Percentiles rank a stretch among this genome's conserved stretches.
These are phyloP conservation scores for Menidia menidia DNA, from an alignment of 2,797 vertebrate species.

Conservation along the genomic window DNA sequence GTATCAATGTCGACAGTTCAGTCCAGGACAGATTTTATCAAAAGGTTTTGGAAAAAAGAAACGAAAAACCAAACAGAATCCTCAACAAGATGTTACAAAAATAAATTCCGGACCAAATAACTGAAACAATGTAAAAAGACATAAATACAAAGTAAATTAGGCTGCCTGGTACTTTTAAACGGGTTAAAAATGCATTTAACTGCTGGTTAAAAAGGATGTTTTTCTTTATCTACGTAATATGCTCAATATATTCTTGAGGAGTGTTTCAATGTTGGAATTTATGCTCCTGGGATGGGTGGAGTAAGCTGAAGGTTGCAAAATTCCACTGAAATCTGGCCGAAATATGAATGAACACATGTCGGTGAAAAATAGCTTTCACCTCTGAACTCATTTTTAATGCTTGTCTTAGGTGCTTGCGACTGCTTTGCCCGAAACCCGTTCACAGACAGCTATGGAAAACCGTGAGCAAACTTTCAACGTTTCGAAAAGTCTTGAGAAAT, in stretches of 20 bases:
- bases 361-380: background rate
- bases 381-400: background rate
- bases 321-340: background rate
- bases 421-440: background rate
- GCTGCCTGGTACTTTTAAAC: too few relatives aligned
- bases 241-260: background rate
- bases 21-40: slow-evolving; percentile 36
- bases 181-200: too few relatives aligned
- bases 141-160: too few relatives aligned
- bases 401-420: background rate
- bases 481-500: slow-evolving; percentile 10
- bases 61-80: background rate
- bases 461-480: background rate
- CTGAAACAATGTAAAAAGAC: too few relatives aligned
- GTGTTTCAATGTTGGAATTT: background rate
- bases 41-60: slow-evolving; percentile 16
- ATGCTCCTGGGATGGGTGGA: background rate
- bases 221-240: too few relatives aligned
- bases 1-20: slow-evolving; percentile 52
- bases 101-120: too few relatives aligned
- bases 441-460: background rate
- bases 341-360: background rate
- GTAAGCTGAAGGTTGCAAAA: background rate
- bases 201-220: too few relatives aligned
- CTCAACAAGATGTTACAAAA: too few relatives aligned